phyloP scores from a whole-genome alignment of 2,797 vertebrate species.

The Poeciliopsis gracilis region DNA sequence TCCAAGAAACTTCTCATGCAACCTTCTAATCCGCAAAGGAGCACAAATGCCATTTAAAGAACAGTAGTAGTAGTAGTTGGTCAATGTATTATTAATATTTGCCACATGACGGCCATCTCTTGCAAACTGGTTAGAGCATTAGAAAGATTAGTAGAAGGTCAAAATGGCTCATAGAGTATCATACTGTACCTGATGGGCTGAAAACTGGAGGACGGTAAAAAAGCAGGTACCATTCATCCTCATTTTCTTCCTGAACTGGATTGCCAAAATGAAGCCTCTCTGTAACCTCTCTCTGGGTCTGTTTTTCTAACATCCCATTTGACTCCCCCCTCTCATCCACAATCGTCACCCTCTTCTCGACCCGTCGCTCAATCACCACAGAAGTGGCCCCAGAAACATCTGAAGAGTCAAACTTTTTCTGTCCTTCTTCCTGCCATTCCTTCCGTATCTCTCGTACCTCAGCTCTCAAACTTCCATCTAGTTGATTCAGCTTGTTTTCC shows the following conservation, averaged over 20 bases:
- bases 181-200: slow-evolving; percentile 72
- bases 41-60: neutral
- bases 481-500: slow-evolving; percentile 27
- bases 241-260: slow-evolving; percentile 25
- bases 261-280: slow-evolving; percentile 14
- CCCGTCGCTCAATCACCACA: slow-evolving; percentile 22
- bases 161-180: slow-evolving; percentile 9
- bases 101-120: neutral
- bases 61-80: neutral
- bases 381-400: slow-evolving; percentile 8
- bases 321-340: slow-evolving; percentile 32
- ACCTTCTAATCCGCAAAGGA: neutral
- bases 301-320: slow-evolving; percentile 14
- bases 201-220: slow-evolving; percentile 59
- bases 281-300: slow-evolving; percentile 4
- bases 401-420: slow-evolving; percentile 27
- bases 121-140: slow-evolving; percentile 8
- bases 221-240: slow-evolving; percentile 72
- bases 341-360: slow-evolving; percentile 43
- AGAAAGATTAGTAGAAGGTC: slow-evolving; percentile 22
- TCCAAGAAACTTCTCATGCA: neutral
- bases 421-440: slow-evolving; percentile 48
- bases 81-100: slow-evolving; percentile 20
- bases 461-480: slow-evolving; percentile 40
- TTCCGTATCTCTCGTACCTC: slow-evolving; percentile 44